phyloP scores from a whole-genome alignment of 2,113 vertebrate species.

The Empidonax traillii region DNA sequence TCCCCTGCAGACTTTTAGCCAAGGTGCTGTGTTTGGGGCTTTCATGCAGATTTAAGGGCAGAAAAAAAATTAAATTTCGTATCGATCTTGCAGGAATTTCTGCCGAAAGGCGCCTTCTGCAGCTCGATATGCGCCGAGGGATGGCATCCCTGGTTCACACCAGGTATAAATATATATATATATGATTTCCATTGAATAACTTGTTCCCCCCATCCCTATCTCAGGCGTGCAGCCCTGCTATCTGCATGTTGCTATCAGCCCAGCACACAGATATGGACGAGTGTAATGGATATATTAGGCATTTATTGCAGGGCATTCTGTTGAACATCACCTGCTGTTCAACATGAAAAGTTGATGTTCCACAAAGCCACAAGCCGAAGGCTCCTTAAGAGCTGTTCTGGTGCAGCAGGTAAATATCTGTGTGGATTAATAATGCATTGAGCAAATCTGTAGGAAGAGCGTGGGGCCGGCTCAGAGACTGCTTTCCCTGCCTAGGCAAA shows the following conservation, averaged over 20 bases:
- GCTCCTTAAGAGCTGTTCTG: conserved; percentile 24
- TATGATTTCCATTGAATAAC: conserved; percentile 16
- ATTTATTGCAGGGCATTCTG: conserved; percentile 27
- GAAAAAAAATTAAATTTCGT: background rate
- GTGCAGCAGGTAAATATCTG: conserved; percentile 26
- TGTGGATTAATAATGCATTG: conserved; percentile 49
- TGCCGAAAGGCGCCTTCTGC: background rate
- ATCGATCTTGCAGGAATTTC: background rate
- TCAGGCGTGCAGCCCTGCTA: conserved; percentile 31
- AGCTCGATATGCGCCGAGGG: rapidly evolving
- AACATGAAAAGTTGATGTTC: conserved; percentile 53
- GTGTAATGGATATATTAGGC: conserved; percentile 34
- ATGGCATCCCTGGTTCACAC: background rate
- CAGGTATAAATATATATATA: background rate
- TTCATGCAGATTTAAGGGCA: background rate
- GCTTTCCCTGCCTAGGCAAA: conserved; percentile 9
- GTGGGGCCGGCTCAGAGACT: background rate
- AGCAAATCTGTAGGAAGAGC: conserved; percentile 13
- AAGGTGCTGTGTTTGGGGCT: background rate
- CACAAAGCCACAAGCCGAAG: conserved; percentile 37
- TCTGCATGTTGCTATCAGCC: conserved; percentile 14
- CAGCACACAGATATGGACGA: background rate
- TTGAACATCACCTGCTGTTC: conserved; percentile 66
- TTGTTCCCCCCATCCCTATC: background rate
- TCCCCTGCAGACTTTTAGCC: background rate